Evolutionary conservation across 2,113 vertebrate genomes (phyloP).

Genomic region (Phrynosoma platyrhinos): DNA sequence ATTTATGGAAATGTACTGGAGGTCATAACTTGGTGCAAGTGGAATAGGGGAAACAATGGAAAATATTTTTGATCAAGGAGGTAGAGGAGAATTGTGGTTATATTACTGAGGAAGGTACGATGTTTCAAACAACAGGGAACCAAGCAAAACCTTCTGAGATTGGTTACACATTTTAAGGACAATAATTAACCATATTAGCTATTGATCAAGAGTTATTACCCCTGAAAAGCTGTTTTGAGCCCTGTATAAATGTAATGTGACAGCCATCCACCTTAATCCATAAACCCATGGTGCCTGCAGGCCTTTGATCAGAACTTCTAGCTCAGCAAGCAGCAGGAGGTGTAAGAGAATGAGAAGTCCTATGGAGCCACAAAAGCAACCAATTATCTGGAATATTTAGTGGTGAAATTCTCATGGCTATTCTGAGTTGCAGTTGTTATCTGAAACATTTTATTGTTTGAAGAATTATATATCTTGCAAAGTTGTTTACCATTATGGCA

Average conservation of each 20-base stretch:
- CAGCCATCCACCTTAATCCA: not conserved
- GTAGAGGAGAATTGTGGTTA: not conserved
- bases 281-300: not conserved
- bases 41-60: conserved; percentile 28
- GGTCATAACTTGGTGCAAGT: conserved; percentile 14
- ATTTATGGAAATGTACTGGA: conserved; percentile 15
- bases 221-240: not conserved
- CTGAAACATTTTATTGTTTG: not conserved
- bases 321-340: not conserved
- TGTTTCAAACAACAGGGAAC: not conserved
- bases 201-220: not conserved
- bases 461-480: not conserved
- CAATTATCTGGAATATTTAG: not conserved
- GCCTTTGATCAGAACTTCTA: not conserved
- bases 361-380: not conserved
- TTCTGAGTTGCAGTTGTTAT: not conserved
- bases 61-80: conserved; percentile 12
- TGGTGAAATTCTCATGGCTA: not conserved
- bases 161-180: not conserved
- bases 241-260: accelerated
- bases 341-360: not conserved
- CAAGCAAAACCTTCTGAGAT: not conserved
- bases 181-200: not conserved
- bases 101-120: not conserved
- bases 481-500: not conserved